A percentile compares a stretch with the other conserved stretches of the same genome.
Conservation (phyloP, 2,797 vertebrate species). For the Crotalus adamanteus region DNA sequence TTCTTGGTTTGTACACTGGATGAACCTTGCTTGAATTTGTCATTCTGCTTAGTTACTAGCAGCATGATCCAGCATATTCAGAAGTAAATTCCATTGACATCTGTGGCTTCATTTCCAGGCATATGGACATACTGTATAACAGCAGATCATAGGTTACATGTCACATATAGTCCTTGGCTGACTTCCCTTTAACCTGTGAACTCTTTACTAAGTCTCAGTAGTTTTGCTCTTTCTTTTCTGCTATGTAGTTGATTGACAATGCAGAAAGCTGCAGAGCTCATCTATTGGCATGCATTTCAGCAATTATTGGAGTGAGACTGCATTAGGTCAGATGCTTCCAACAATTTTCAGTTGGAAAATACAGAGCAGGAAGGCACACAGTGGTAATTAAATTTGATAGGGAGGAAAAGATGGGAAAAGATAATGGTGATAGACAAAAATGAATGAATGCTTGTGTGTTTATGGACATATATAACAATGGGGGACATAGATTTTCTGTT, state of each 20-base stretch:
- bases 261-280: neutral
- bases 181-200: neutral
- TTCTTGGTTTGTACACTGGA: neutral
- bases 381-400: neutral
- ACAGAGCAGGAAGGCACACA: neutral
- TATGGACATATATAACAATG: neutral
- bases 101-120: neutral
- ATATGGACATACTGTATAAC: neutral
- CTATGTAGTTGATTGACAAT: neutral
- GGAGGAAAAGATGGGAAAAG: neutral
- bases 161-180: neutral
- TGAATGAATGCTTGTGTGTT: neutral
- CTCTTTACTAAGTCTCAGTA: neutral
- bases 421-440: neutral
- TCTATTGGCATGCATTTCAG: neutral
- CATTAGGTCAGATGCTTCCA: neutral
- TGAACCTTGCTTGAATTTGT: neutral
- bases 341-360: neutral
- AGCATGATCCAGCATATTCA: neutral
- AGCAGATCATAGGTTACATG: no score
- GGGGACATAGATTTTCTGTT: neutral
- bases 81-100: neutral
- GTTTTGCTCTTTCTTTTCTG: neutral
- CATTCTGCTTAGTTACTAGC: neutral
- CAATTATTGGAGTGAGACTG: neutral